Conservation (phyloP, 1,140 invertebrate genomes). For the Heliconius congener region DNA sequence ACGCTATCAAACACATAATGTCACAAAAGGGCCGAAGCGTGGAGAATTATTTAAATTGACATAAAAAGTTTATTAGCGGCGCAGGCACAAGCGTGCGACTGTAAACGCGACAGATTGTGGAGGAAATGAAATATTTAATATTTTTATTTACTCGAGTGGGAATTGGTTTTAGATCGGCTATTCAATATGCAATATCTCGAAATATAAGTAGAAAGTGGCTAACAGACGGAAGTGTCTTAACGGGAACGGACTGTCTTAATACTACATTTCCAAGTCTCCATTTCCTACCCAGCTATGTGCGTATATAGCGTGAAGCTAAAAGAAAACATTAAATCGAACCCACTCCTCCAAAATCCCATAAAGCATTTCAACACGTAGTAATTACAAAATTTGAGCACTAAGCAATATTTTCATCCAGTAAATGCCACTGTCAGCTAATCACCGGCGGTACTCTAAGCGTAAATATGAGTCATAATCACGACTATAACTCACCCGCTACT, state of each 20-base stretch:
- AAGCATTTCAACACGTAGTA: neutral
- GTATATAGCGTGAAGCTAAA: neutral
- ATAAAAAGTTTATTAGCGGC: no score
- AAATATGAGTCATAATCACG: conserved; percentile 34
- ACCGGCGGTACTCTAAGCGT: conserved; percentile 31
- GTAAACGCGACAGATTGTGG: no score
- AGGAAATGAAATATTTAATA: no score
- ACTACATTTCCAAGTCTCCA: neutral
- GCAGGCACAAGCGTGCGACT: no score
- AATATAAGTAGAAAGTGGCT: neutral
- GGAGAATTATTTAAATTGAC: no score
- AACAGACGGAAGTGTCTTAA: no score
- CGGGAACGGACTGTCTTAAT: no score
- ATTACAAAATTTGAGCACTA: conserved; percentile 3
- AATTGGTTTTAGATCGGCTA: no score
- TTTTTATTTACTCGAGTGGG: no score
- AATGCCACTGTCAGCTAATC: conserved; percentile 32
- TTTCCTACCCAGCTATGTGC: neutral
- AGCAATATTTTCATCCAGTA: conserved; percentile 27
- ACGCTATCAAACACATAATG: no score
- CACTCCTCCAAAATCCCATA: neutral
- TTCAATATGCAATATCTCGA: no score
- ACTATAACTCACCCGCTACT: conserved; percentile 35
- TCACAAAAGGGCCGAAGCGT: no score
- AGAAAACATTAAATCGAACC: neutral